Percentiles rank a stretch among this genome's conserved stretches.
phyloP scores from a whole-genome alignment of 2,113 vertebrate species.

The Rhegmatorhina hoffmannsi region DNA sequence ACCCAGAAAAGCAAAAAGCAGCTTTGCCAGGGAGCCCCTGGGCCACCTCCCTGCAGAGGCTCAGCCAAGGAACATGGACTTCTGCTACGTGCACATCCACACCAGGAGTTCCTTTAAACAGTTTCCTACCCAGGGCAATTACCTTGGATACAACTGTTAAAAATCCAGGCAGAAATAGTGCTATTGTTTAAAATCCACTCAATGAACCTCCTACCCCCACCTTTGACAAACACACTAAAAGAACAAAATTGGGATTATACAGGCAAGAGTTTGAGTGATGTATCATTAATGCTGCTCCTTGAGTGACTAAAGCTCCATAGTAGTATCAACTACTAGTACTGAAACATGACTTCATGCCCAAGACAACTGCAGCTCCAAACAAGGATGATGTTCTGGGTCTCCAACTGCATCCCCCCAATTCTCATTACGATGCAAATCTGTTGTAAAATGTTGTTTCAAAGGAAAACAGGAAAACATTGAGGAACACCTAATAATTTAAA shows the following conservation, averaged over 20 bases:
- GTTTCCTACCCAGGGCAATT: not conserved
- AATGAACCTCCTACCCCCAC: slow-evolving; percentile 47
- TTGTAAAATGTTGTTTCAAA: not conserved
- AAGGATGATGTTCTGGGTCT: not conserved
- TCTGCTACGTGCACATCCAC: not conserved
- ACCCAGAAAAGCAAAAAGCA: not conserved
- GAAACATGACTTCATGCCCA: slow-evolving; percentile 23
- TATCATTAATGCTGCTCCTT: not conserved
- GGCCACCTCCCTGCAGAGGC: not conserved
- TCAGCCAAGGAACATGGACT: not conserved
- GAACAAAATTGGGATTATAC: slow-evolving; percentile 12
- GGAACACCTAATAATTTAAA: not conserved
- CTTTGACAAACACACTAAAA: not conserved
- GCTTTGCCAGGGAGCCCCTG: not conserved
- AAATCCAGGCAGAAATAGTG: not conserved
- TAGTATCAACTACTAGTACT: slow-evolving; percentile 1
- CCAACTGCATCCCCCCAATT: not conserved
- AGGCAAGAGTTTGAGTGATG: slow-evolving; percentile 12
- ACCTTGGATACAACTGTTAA: not conserved
- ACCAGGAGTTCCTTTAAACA: not conserved
- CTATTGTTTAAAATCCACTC: slow-evolving; percentile 5
- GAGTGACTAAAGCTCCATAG: slow-evolving; percentile 51
- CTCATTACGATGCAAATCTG: not conserved
- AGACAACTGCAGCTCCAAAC: not conserved
- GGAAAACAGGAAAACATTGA: not conserved